Percentiles rank a stretch among this genome's conserved stretches.
These are phyloP conservation scores for roundworm (Caenorhabditis elegans) DNA, from an alignment of 1,140 invertebrate genomes.

Conservation along the genomic window WBcel235 BX284604.4:5565001-5565500, in stretches of 20 bases:
- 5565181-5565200: neutral
- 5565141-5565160: no score
- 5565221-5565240: neutral
- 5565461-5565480: no score
- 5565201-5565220: conserved; percentile 20
- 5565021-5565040: no score
- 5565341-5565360: neutral
- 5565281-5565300: conserved; percentile 31
- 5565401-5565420: neutral
- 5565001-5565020: no score
- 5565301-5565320: conserved; percentile 22
- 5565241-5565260: conserved; percentile 28
- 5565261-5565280: neutral
- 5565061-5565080: no score
- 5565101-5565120: no score
- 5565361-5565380: neutral
- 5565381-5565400: conserved; percentile 30
- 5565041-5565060: no score
- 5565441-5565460: no score
- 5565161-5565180: neutral
- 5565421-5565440: neutral
- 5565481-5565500: no score
- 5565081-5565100: no score
- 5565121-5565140: no score
- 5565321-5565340: neutral